Evolutionary conservation across 2,888 invertebrate genomes (phyloP).

Genomic region (Hydraecia micacea): DNA sequence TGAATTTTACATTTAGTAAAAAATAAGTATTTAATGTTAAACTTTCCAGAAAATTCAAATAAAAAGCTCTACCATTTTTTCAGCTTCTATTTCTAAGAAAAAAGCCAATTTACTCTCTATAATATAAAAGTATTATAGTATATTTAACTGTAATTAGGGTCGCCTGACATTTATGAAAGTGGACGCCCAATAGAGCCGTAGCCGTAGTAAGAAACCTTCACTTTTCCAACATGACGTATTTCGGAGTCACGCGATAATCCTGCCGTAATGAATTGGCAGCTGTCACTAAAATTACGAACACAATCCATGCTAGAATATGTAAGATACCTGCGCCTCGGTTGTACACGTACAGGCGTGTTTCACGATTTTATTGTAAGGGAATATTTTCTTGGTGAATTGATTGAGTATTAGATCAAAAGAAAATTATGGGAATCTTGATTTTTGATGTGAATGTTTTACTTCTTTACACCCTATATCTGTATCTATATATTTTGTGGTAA

Average conservation of each 20-base stretch:
- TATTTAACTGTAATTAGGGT: constrained; percentile 29
- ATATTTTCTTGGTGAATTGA: constrained; percentile 29
- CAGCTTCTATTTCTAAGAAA: neutral
- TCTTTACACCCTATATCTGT: too few relatives aligned
- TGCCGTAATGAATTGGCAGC: constrained; percentile 69
- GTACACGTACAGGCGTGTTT: constrained; percentile 3
- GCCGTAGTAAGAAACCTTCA: constrained; percentile 51
- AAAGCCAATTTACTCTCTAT: neutral
- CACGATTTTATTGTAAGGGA: constrained; percentile 13
- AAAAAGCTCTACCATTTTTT: neutral
- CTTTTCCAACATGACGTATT: constrained; percentile 58
- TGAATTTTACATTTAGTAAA: neutral
- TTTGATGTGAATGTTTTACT: neutral
- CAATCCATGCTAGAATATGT: constrained; percentile 63
- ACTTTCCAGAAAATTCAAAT: constrained; percentile 1
- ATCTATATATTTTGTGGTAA: neutral
- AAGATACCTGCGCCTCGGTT: constrained; percentile 9
- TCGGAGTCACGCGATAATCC: constrained; percentile 68
- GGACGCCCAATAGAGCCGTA: constrained; percentile 47
- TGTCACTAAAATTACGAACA: constrained; percentile 65
- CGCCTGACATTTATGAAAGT: constrained; percentile 59
- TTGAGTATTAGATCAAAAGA: neutral
- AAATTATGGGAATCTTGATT: neutral
- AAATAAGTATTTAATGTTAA: neutral
- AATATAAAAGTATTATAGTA: constrained; percentile 26